phyloP scores from a whole-genome alignment of 2,797 vertebrate species.

The Falco naumanni region DNA sequence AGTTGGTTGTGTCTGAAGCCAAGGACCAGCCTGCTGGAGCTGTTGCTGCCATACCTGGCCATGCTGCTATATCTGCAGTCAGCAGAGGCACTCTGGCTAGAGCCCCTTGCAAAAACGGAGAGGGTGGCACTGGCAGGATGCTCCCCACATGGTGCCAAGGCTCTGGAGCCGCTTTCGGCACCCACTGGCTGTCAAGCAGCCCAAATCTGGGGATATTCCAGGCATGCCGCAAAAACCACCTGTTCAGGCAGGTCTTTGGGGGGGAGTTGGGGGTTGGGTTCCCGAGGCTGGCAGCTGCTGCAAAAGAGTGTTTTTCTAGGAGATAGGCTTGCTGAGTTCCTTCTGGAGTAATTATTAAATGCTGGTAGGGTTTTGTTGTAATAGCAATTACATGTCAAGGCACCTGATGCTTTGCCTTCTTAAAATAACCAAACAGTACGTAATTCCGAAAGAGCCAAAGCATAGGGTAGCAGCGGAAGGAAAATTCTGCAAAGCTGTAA shows the following conservation, averaged over 20 bases:
- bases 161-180: slow-evolving; percentile 17
- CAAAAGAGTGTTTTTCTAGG: slow-evolving; percentile 1
- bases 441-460: neutral
- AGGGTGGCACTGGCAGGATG: slow-evolving; percentile 2
- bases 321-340: neutral
- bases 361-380: slow-evolving; percentile 24
- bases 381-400: slow-evolving; percentile 26
- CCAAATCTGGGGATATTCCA: slow-evolving; percentile 14
- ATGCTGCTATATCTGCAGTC: neutral
- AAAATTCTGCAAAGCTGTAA: neutral
- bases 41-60: neutral
- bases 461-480: neutral
- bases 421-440: neutral
- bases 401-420: slow-evolving; percentile 14
- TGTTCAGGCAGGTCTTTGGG: neutral
- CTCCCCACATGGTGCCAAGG: neutral
- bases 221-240: neutral
- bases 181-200: neutral
- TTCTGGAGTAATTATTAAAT: slow-evolving; percentile 32
- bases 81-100: neutral
- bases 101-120: neutral
- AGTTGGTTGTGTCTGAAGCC: neutral
- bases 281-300: neutral
- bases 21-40: neutral
- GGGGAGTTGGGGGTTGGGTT: neutral